These are phyloP conservation scores for Heliconius hermathena DNA, from an alignment of 1,140 invertebrate species.

Conservation along the genomic window DNA sequence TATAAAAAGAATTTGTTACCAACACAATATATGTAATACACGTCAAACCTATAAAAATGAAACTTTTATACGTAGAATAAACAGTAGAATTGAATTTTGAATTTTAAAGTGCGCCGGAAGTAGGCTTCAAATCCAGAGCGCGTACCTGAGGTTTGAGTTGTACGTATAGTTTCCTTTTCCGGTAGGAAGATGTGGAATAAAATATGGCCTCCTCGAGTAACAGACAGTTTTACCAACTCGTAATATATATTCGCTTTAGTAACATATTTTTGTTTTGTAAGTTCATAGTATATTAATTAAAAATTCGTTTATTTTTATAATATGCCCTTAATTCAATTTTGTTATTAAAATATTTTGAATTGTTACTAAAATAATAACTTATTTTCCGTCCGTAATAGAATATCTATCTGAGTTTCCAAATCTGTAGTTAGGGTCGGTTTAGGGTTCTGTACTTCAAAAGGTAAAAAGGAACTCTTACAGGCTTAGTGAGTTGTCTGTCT, in stretches of 20 bases:
- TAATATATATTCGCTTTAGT: neutral
- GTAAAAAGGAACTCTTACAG: too few species aligned
- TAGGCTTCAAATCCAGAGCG: constrained; percentile 52
- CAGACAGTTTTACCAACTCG: constrained; percentile 22
- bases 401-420: too few species aligned
- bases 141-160: constrained; percentile 47
- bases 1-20: neutral
- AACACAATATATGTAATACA: neutral
- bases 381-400: too few species aligned
- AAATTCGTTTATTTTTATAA: too few species aligned
- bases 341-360: too few species aligned
- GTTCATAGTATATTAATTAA: neutral
- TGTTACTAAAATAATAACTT: too few species aligned
- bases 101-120: constrained; percentile 47
- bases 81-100: constrained; percentile 38
- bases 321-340: too few species aligned
- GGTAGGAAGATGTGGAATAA: constrained; percentile 41
- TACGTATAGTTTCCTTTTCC: constrained; percentile 50
- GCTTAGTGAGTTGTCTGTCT: too few species aligned
- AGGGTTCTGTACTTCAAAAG: too few species aligned
- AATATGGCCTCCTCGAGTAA: constrained; percentile 37
- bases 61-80: constrained; percentile 24
- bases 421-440: too few species aligned
- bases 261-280: neutral
- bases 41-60: neutral